phyloP scores from a whole-genome alignment of 2,797 vertebrate genomes.

The Amniataba percoides region DNA sequence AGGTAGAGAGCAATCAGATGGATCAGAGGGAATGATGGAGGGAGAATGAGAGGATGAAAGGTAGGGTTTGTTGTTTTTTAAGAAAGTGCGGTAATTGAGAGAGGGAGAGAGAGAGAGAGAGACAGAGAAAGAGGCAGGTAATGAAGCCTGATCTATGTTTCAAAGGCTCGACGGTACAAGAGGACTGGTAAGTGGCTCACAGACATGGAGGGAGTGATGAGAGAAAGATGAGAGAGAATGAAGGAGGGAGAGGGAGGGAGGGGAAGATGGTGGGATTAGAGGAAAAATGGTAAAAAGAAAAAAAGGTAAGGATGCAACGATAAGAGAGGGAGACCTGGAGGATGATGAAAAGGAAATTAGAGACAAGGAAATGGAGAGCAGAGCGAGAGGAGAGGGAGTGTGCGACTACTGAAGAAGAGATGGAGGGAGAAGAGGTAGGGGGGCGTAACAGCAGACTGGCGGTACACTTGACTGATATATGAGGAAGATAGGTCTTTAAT shows the following conservation, averaged over 20 bases:
- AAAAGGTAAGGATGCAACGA: constrained; percentile 26
- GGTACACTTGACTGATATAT: constrained; percentile 11
- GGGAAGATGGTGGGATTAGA: constrained; percentile 10
- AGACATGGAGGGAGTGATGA: constrained; percentile 45
- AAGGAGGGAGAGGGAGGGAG: constrained; percentile 3
- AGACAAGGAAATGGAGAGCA: constrained; percentile 12
- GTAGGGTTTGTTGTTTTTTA: background rate
- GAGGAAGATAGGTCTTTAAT: constrained; percentile 35
- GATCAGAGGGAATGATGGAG: constrained; percentile 33
- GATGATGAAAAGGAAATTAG: constrained; percentile 54
- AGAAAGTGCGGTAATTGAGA: constrained; percentile 37
- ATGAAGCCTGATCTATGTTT: constrained; percentile 82
- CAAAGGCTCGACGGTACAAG: constrained; percentile 69
- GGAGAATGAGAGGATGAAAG: constrained; percentile 5
- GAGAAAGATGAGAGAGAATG: constrained; percentile 40
- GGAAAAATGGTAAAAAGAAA: constrained; percentile 11
- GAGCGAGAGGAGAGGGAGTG: constrained; percentile 7
- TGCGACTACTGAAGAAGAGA: background rate
- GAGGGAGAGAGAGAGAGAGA: constrained; percentile 27
- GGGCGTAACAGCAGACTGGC: constrained; percentile 5
- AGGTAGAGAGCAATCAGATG: constrained; percentile 11
- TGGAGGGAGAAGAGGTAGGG: background rate
- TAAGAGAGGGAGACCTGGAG: constrained; percentile 28
- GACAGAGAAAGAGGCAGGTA: constrained; percentile 46
- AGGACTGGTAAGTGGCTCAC: constrained; percentile 60